A percentile compares a stretch with the other conserved stretches of the same genome.
These are phyloP conservation scores for Eristalinus aeneus DNA, from an alignment of 2,888 invertebrate genomes.

Conservation along the genomic window DNA sequence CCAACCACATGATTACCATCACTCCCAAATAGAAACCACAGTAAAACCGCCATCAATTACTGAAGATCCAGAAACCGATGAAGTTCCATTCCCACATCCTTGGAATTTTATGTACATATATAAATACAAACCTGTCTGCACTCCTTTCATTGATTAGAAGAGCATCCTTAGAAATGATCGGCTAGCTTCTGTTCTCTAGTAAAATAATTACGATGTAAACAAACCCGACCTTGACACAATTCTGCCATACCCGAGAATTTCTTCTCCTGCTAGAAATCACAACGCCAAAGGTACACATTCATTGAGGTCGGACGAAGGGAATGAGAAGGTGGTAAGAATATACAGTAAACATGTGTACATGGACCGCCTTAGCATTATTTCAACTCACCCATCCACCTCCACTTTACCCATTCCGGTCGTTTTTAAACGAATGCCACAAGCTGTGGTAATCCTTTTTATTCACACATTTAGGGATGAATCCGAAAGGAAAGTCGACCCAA, in stretches of 20 bases:
- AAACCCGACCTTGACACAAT: constrained; percentile 67
- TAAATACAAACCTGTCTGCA: not conserved
- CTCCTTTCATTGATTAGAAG: not conserved
- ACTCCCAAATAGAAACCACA: not conserved
- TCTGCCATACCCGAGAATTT: constrained; percentile 37
- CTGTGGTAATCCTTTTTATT: constrained; percentile 71
- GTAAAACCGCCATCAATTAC: not conserved
- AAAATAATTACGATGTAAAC: constrained; percentile 62
- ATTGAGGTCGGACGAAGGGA: constrained; percentile 6
- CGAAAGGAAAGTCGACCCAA: constrained; percentile 67
- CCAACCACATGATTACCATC: not conserved
- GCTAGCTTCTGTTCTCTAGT: constrained; percentile 9
- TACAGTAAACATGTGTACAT: constrained; percentile 37
- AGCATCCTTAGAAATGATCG: constrained; percentile 9
- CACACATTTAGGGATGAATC: constrained; percentile 69
- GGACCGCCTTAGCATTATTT: constrained; percentile 43
- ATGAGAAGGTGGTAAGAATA: constrained; percentile 17
- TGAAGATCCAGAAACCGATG: not conserved
- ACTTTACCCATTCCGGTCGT: constrained; percentile 20
- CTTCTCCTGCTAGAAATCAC: constrained; percentile 20
- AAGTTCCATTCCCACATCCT: not conserved
- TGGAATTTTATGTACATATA: not conserved
- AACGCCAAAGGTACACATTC: constrained; percentile 21
- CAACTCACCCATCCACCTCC: constrained; percentile 18
- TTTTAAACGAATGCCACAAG: constrained; percentile 66